phyloP scores from a whole-genome alignment of 2,797 vertebrate genomes.

The Streptopelia turtur region DNA sequence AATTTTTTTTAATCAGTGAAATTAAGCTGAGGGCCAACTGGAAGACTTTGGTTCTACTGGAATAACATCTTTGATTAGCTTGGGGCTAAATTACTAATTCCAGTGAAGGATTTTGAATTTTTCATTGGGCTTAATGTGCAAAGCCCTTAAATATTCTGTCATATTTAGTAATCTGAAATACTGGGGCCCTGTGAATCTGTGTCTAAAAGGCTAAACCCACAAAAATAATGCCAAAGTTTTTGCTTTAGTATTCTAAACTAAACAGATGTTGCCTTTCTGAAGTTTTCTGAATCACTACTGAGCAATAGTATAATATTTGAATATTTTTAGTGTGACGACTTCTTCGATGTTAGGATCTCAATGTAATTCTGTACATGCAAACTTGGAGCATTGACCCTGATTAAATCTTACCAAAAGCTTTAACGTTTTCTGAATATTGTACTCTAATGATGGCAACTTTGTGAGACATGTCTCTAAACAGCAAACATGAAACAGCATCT shows the following conservation, averaged over 20 bases:
- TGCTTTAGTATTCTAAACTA: neutral
- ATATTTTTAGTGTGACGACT: neutral
- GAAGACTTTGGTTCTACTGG: slow-evolving; percentile 47
- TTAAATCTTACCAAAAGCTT: slow-evolving; percentile 28
- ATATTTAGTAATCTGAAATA: slow-evolving; percentile 40
- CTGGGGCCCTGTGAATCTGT: neutral
- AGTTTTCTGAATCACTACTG: neutral
- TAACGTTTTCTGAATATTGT: neutral
- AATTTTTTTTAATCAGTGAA: slow-evolving; percentile 58
- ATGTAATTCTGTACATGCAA: neutral
- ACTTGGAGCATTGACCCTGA: neutral
- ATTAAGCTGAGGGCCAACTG: slow-evolving; percentile 56
- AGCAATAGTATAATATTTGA: neutral
- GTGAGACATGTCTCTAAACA: slow-evolving; percentile 19
- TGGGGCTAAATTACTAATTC: slow-evolving; percentile 60
- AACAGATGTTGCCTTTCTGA: neutral
- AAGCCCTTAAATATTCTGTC: slow-evolving; percentile 65
- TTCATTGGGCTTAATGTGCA: slow-evolving; percentile 49
- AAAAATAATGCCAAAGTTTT: slow-evolving; percentile 8
- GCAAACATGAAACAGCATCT: slow-evolving; percentile 1
- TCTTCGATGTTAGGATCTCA: neutral
- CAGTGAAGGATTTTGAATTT: slow-evolving; percentile 52
- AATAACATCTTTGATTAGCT: slow-evolving; percentile 56
- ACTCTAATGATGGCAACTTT: slow-evolving; percentile 31
- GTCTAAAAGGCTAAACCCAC: slow-evolving; percentile 28